Conservation (phyloP, 2,113 vertebrate species). For the Myotis lucifugus region DNA sequence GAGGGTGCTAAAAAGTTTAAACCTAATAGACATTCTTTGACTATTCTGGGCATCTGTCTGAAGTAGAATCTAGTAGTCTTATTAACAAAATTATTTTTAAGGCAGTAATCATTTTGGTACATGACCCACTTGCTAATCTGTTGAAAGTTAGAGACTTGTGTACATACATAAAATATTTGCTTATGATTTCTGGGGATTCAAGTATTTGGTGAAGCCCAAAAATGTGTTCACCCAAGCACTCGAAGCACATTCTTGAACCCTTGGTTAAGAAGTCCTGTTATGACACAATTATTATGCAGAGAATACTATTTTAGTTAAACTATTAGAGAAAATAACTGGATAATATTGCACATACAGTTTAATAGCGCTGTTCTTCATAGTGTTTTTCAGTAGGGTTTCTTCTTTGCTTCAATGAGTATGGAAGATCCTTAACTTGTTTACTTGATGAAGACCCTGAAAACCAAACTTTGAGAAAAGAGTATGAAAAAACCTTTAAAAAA, state of each 20-base stretch:
- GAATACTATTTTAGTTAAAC: background rate
- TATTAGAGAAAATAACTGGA: background rate
- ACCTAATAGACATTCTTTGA: background rate
- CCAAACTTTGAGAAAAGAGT: constrained; percentile 92
- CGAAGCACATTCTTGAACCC: background rate
- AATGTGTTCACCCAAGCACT: background rate
- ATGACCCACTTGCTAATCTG: background rate
- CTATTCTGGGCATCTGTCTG: background rate
- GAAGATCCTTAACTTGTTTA: constrained; percentile 88
- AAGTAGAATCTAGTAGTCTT: background rate
- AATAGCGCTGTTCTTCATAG: background rate
- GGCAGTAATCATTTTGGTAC: background rate
- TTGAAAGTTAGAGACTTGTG: constrained; percentile 35
- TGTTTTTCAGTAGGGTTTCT: constrained; percentile 25
- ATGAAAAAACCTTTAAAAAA: constrained; percentile 94
- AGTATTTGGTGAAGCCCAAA: background rate
- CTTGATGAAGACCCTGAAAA: constrained; percentile 93
- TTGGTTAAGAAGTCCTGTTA: background rate
- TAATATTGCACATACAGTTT: background rate
- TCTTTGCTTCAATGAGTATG: constrained; percentile 28
- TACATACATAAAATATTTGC: background rate
- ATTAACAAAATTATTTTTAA: background rate
- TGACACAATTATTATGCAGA: background rate
- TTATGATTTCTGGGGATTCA: constrained; percentile 36
- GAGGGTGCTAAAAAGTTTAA: background rate